Conservation (phyloP, 2,888 invertebrate species). For the Ormyrus nitidulus region DNA sequence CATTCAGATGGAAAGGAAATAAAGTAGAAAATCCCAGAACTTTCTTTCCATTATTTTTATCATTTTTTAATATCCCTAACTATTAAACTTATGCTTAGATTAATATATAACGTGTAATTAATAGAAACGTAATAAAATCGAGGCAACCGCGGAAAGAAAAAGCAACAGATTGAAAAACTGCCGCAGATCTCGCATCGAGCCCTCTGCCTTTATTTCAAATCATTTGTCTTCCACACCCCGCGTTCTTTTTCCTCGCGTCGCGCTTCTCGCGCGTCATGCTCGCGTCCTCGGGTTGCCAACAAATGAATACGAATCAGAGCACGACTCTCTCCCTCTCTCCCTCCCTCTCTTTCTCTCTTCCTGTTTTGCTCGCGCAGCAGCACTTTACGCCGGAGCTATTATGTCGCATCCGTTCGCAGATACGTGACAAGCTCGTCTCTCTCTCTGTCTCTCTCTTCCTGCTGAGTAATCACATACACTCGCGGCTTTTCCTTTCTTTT, state of each 20-base stretch:
- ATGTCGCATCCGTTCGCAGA: no score
- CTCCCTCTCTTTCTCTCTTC: not conserved
- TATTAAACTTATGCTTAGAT: no score
- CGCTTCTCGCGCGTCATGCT: not conserved
- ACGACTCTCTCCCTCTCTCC: no score
- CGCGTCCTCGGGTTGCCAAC: not conserved
- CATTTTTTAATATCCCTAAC: no score
- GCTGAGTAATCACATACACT: not conserved
- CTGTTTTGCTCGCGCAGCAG: not conserved
- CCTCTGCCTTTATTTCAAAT: not conserved
- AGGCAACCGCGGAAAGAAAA: no score
- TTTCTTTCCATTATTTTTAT: no score
- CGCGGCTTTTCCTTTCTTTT: not conserved
- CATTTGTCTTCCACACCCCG: not conserved
- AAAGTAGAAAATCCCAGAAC: no score
- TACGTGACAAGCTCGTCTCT: not conserved
- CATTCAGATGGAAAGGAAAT: no score
- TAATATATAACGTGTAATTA: no score
- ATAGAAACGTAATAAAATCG: no score
- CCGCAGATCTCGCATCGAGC: no score
- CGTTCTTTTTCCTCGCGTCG: not conserved
- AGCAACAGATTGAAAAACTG: no score
- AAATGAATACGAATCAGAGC: slow-evolving; percentile 11
- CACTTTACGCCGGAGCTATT: not conserved
- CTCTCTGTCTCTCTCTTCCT: not conserved